Conservation (phyloP, 2,797 vertebrate genomes). For the Acanthopagrus latus region DNA sequence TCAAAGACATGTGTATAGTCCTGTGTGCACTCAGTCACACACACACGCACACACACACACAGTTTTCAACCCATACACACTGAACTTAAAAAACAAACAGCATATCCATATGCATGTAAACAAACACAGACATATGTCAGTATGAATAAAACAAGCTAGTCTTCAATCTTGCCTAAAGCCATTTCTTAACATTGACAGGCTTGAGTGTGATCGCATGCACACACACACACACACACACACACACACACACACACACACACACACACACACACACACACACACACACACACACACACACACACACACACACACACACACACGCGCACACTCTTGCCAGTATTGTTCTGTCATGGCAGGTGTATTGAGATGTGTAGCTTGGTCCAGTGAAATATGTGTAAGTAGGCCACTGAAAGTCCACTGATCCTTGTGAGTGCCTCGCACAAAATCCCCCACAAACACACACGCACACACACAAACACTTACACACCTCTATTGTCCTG, state of each 20-base stretch:
- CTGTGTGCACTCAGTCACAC: conserved; percentile 3
- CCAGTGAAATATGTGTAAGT: conserved; percentile 46
- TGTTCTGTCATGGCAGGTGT: conserved; percentile 41
- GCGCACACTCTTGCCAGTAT: conserved; percentile 33
- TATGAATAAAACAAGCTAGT: conserved; percentile 1
- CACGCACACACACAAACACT: conserved; percentile 3
- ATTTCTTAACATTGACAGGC: not conserved
- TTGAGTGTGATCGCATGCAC: conserved; percentile 5
- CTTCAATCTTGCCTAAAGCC: not conserved
- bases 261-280: conserved; percentile 2
- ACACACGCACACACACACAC: not conserved
- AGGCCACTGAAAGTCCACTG: conserved; percentile 50
- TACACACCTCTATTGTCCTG: conserved; percentile 45
- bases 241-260: conserved; percentile 15
- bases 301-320: conserved; percentile 12
- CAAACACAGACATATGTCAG: not conserved
- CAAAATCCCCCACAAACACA: conserved; percentile 4
- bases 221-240: conserved; percentile 8
- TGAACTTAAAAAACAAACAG: conserved; percentile 1
- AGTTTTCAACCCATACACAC: not conserved
- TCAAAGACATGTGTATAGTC: conserved; percentile 60
- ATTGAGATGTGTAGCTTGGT: conserved; percentile 33
- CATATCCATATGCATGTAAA: not conserved
- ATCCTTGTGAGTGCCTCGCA: conserved; percentile 8
- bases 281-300: conserved; percentile 19